A percentile compares a stretch with the other conserved stretches of the same genome.
phyloP scores from a whole-genome alignment of 2,113 vertebrate species.

The pig (Sus scrofa) region DNA sequence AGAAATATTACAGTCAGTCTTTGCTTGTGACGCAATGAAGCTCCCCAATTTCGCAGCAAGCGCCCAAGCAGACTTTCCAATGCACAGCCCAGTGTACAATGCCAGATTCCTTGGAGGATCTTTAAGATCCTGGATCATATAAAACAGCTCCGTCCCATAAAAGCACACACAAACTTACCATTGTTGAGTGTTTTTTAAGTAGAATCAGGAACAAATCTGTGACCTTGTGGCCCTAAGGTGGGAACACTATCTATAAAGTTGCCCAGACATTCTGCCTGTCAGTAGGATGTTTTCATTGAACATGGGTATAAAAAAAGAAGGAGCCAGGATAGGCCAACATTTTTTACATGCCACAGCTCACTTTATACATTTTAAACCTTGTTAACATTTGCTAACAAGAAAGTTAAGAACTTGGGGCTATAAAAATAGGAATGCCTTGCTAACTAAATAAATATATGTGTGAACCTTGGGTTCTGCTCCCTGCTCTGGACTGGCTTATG shows the following conservation, averaged over 20 bases:
- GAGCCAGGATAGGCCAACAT: slow-evolving; percentile 85
- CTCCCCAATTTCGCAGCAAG: slow-evolving; percentile 54
- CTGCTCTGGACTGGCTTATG: slow-evolving; percentile 78
- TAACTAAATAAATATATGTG: slow-evolving; percentile 87
- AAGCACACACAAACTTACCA: slow-evolving; percentile 87
- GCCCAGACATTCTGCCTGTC: slow-evolving; percentile 89
- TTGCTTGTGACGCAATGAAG: slow-evolving; percentile 51
- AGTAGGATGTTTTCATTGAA: slow-evolving; percentile 88
- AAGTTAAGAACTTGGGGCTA: slow-evolving; percentile 87
- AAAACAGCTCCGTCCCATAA: slow-evolving; percentile 87
- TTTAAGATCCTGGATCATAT: slow-evolving; percentile 87
- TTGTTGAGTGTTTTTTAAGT: slow-evolving; percentile 89
- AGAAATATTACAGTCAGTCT: slow-evolving; percentile 60
- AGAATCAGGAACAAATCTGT: slow-evolving; percentile 90
- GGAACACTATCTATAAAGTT: slow-evolving; percentile 91
- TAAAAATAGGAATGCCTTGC: slow-evolving; percentile 89
- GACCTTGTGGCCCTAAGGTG: slow-evolving; percentile 90
- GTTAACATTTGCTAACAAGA: slow-evolving; percentile 90
- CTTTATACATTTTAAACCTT: slow-evolving; percentile 87
- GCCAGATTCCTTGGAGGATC: slow-evolving; percentile 88
- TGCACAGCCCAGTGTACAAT: slow-evolving; percentile 68
- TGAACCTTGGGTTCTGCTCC: slow-evolving; percentile 82
- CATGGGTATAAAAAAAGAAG: slow-evolving; percentile 81
- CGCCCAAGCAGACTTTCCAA: slow-evolving; percentile 3
- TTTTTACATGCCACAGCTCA: slow-evolving; percentile 87